Conservation (phyloP, 2,113 vertebrate genomes). For the Coryphaenoides rupestris region DNA sequence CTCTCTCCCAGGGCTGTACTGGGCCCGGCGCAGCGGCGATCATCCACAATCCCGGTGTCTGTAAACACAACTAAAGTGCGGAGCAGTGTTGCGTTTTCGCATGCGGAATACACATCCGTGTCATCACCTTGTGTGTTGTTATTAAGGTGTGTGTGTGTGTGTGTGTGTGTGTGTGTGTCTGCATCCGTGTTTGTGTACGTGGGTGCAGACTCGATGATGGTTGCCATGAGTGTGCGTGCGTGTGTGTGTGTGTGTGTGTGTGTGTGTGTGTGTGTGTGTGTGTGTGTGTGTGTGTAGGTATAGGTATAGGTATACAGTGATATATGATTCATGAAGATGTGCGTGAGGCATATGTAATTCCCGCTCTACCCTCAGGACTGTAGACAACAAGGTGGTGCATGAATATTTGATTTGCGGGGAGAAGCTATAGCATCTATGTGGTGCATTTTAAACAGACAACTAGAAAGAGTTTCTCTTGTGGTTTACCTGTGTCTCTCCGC, state of each 20-base stretch:
- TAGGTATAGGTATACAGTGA: conserved; percentile 67
- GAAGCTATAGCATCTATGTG: conserved; percentile 74
- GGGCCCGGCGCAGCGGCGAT: no score
- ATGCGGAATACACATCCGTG: conserved; percentile 41
- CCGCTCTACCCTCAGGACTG: conserved; percentile 74
- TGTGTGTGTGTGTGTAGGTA: conserved; percentile 34
- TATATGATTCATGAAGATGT: conserved; percentile 78
- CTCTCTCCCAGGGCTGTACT: conserved; percentile 12
- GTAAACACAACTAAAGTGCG: conserved; percentile 50
- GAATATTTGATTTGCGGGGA: conserved; percentile 79
- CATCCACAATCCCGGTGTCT: conserved; percentile 47
- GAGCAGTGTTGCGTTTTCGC: conserved; percentile 58
- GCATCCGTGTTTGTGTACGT: conserved; percentile 20
- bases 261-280: conserved; percentile 6
- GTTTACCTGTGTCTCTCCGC: not conserved
- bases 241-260: conserved; percentile 53
- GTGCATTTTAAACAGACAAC: conserved; percentile 74
- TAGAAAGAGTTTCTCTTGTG: conserved; percentile 33
- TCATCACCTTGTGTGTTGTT: conserved; percentile 16
- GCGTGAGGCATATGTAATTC: conserved; percentile 77
- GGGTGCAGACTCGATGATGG: no score
- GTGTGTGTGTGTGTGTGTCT: conserved; percentile 14
- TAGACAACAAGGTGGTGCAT: conserved; percentile 79
- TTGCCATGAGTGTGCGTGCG: conserved; percentile 45
- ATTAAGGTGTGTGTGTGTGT: conserved; percentile 20